phyloP scores from a whole-genome alignment of 2,888 invertebrate species.

The Timema podura region DNA sequence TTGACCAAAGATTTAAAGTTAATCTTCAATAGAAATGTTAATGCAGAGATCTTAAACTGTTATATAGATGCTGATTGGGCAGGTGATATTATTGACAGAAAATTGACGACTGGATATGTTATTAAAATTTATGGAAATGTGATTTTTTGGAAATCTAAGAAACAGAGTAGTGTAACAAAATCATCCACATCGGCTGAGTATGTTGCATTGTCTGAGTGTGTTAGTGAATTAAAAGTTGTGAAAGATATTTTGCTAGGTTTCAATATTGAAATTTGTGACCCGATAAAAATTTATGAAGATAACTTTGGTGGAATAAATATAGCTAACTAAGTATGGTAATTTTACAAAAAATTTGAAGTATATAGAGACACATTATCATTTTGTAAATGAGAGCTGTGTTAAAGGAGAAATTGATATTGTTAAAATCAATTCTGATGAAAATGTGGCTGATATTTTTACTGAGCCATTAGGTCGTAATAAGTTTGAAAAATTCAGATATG shows the following conservation, averaged over 20 bases:
- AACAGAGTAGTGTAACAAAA: background rate
- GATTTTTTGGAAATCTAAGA: background rate
- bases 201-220: constrained; percentile 2
- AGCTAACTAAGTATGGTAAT: background rate
- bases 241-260: background rate
- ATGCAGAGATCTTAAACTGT: background rate
- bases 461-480: background rate
- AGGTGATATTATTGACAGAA: constrained; percentile 1
- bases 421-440: background rate
- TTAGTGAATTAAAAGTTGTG: constrained; percentile 4
- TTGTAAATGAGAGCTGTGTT: background rate
- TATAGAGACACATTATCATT: constrained; percentile 1
- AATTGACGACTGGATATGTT: background rate
- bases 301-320: background rate
- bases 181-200: constrained; percentile 1
- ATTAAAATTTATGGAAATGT: background rate
- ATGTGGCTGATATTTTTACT: background rate
- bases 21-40: background rate
- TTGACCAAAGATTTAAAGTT: background rate
- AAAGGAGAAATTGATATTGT: constrained; percentile 7
- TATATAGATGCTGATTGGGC: background rate
- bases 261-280: background rate
- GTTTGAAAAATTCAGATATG: background rate
- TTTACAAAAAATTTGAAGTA: background rate
- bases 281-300: background rate